Base-by-base conservation (phyloP, 2,888 invertebrate genomes). In the Heteromurus nitidus region DNA sequence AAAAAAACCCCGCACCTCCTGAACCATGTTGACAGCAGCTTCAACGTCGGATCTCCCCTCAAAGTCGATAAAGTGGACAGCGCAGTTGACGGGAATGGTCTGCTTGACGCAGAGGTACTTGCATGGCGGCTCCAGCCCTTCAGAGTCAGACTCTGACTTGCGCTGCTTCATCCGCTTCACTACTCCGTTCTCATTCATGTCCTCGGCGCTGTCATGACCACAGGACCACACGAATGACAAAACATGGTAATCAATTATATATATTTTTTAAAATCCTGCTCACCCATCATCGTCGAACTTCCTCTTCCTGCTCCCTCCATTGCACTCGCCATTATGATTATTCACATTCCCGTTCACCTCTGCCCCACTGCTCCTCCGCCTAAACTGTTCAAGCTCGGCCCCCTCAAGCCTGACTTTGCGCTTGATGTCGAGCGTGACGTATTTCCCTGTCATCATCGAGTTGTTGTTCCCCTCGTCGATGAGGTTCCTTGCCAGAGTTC, bases 401-500 rank as follows among this genome's bases (percentile, higher is more conserved):
- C 95, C 65, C 20, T 95, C 95, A 0, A 95, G 90, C 80, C 93
- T 92, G 0, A 95, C 92, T 22, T 95, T 91, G 18, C 92, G 91
- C 68, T 92, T 92, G 0, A 95, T 91, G 72, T 93, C 92, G 80
- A 96, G 88, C 87, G 94, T 94, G 24, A 95, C 91, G 64, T 92
- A 92, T 47, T 94, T 90, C 85, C 94, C 93, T 0, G 93, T 93
- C n/a, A n/a, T n/a, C n/a, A n/a, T n/a, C 0, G 94, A 94, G 82
- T 93, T 93, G 20, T 36, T 36, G n/a, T n/a, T n/a, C n/a, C n/a
- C n/a, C 5, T 76, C 72, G 82, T 95, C 95, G 42, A 95, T 92
- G 58, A 96, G 90, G 86, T 95, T 94, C 76, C 95, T 91, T 0
- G 95, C 94, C 68, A 96, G 88, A 0, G 95, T 95, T 11, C 95